Evolutionary conservation across 2,888 invertebrate genomes (phyloP).

Genomic region (Andrena bicolor): DNA sequence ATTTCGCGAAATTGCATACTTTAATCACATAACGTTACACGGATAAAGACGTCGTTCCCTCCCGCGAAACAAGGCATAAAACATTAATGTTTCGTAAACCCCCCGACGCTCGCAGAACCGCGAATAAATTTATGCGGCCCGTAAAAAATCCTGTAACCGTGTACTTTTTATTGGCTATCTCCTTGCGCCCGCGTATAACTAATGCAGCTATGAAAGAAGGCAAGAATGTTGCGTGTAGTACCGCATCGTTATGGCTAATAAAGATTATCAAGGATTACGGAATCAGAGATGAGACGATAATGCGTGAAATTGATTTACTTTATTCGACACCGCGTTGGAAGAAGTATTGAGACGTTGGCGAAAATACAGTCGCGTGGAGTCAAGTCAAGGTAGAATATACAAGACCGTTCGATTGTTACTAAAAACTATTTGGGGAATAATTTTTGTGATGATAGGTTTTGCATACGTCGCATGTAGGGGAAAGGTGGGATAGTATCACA

Average conservation of each 20-base stretch:
- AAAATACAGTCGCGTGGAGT: neutral
- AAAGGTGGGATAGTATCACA: too few species aligned
- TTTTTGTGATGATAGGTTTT: neutral
- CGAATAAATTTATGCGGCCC: neutral
- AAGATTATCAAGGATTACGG: neutral
- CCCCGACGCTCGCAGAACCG: neutral
- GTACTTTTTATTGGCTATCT: neutral
- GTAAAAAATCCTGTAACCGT: neutral
- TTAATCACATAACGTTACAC: neutral
- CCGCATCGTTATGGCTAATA: neutral
- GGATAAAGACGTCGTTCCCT: neutral
- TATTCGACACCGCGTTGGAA: neutral
- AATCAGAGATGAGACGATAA: neutral
- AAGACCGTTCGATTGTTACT: neutral
- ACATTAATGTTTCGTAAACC: slow-evolving; percentile 2
- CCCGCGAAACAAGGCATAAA: slow-evolving; percentile 1
- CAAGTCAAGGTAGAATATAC: neutral
- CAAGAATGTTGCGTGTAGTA: neutral
- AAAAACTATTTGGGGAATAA: neutral
- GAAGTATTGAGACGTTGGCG: neutral
- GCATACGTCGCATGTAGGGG: too few species aligned
- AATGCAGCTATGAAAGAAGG: neutral
- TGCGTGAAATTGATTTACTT: neutral
- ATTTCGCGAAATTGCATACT: slow-evolving; percentile 11
- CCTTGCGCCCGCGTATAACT: neutral